Evolutionary conservation across 2,797 vertebrate species (phyloP), one percentile per base, ranked within the genome.

Genomic region (Chromobotia macracanthus): DNA sequence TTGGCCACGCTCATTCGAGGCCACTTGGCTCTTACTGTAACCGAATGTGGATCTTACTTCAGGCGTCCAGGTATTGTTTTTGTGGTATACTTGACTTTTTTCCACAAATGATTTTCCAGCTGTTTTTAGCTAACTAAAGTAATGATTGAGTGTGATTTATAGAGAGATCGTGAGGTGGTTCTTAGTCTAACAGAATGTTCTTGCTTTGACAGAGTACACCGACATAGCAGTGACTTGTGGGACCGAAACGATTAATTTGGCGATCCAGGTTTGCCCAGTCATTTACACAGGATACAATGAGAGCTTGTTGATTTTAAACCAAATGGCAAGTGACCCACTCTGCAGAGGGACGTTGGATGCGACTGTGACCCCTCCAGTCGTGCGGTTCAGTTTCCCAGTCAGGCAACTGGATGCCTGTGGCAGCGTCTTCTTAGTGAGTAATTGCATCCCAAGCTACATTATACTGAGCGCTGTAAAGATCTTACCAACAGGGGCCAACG

Each of bases 251-350:
- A 93, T 94, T 15, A 48, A 88, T 1, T 85, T 93, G 75, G 87
- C 87, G 0, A 90, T 93, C 82, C 87, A 88, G 21, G 84, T 91
- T 79, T 94, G 93, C 71, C 92, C 90, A 0, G 89, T 84, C 7
- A 73, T 92, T 69, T 93, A 90, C 85, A 90, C 87, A 0, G 90
- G 92, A 63, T 94, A 91, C 87, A 93, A 93, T 9, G 85, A 81
- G 19, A 90, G 86, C 41, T 78, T 92, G 64, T 86, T 93, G 82
- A 88, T 89, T 68, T 77, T 93, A 67, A 94, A 93, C 80, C 74
- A 60, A 56, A 80, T 89, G 3, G 0, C 3, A 8, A 51, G 55
- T 44, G 79, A 89, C 7, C 12, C 25, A 4, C 28, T 73, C 61
- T 93, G 91, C 72, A 65, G 61, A 51, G 91, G 91, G 19, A 88